Percentiles rank a stretch among this genome's conserved stretches.
phyloP scores from a whole-genome alignment of 2,888 invertebrate genomes.

The Caenorhabditis sp. region DNA sequence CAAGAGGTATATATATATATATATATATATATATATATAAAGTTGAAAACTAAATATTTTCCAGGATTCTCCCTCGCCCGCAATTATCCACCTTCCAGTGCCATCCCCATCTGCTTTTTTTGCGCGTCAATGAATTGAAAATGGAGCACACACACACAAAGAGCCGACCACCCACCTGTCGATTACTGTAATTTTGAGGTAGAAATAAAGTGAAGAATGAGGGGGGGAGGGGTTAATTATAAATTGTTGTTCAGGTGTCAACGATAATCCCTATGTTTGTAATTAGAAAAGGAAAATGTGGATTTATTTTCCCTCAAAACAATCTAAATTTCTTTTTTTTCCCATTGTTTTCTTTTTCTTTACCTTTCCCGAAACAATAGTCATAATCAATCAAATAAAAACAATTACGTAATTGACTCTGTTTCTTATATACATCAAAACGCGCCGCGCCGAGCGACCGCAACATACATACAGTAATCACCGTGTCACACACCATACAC shows the following conservation, averaged over 20 bases:
- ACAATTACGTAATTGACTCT: not conserved
- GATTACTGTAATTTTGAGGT: not conserved
- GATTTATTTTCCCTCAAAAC: too few relatives aligned
- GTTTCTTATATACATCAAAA: not conserved
- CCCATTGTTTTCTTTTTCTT: not conserved
- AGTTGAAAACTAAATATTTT: too few relatives aligned
- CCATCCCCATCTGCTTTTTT: not conserved
- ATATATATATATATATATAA: too few relatives aligned
- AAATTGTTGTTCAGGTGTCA: not conserved
- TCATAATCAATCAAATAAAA: slow-evolving; percentile 1
- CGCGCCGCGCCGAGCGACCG: not conserved
- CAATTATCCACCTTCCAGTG: not conserved
- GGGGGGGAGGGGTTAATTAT: not conserved
- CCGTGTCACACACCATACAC: not conserved
- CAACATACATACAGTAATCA: too few relatives aligned
- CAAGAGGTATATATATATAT: too few relatives aligned
- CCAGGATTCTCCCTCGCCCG: not conserved
- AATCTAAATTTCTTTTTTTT: not conserved
- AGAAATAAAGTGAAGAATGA: not conserved
- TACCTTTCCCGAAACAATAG: not conserved
- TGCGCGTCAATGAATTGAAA: not conserved
- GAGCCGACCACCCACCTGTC: not conserved
- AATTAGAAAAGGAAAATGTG: too few relatives aligned
- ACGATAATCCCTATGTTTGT: not conserved
- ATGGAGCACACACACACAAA: not conserved